Conservation (phyloP, 64 coral and sea anemone species). For the Dendronephthya gigantea region DNA sequence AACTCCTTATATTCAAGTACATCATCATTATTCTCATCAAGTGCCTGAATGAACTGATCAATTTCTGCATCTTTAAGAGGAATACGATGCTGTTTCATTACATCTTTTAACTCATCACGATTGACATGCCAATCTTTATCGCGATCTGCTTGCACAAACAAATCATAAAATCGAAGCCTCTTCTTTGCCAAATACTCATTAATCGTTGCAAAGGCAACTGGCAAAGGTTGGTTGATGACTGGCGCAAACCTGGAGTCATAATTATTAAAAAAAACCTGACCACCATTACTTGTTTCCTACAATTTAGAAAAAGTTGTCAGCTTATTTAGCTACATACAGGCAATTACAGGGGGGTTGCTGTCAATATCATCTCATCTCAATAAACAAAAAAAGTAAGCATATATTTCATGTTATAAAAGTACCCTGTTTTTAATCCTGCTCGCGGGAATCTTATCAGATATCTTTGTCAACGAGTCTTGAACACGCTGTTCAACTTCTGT, state of each 20-base stretch:
- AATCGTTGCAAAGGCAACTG: background rate
- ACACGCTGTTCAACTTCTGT: background rate
- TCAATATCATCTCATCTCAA: too few relatives aligned
- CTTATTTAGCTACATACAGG: too few relatives aligned
- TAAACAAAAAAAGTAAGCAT: too few relatives aligned
- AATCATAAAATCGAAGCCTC: background rate
- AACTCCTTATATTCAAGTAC: background rate
- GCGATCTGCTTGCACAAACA: conserved; percentile 6
- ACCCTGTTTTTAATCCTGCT: background rate
- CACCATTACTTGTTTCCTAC: too few relatives aligned
- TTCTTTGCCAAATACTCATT: background rate
- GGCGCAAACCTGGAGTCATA: background rate
- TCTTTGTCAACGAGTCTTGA: background rate
- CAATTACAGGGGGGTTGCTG: too few relatives aligned
- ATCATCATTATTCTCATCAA: conserved; percentile 8
- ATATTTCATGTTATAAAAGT: too few relatives aligned
- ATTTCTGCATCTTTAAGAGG: background rate
- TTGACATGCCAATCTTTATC: background rate
- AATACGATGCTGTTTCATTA: background rate
- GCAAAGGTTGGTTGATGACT: background rate
- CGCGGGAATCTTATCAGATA: background rate
- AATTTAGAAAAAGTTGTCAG: background rate
- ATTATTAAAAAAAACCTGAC: background rate
- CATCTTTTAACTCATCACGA: background rate
- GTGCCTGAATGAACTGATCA: background rate